Conservation (phyloP, 2,113 vertebrate species). For the Taxidea taxus region DNA sequence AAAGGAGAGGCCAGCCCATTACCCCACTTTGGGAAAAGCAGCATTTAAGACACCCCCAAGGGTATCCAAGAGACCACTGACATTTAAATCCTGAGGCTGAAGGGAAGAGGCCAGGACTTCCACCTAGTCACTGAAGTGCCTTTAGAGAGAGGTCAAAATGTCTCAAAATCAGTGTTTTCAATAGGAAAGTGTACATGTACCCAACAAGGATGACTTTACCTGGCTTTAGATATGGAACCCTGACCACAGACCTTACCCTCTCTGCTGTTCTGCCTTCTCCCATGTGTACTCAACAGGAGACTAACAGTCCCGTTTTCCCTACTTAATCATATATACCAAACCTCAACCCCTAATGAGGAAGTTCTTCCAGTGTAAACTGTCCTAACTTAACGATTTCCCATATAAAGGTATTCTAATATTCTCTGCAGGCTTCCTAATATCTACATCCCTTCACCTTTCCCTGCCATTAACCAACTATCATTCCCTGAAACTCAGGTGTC, state of each 20-base stretch:
- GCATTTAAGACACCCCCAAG: neutral
- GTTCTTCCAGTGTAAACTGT: neutral
- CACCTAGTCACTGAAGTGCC: neutral
- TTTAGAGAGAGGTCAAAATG: conserved; percentile 1
- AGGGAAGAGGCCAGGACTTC: conserved; percentile 1
- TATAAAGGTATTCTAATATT: neutral
- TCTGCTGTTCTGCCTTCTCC: neutral
- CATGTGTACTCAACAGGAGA: neutral
- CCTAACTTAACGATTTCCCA: conserved; percentile 45
- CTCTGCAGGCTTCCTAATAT: neutral
- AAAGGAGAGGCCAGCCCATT: neutral
- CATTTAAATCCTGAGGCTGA: neutral
- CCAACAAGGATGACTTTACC: neutral
- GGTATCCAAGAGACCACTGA: neutral
- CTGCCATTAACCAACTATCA: conserved; percentile 14
- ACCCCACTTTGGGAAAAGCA: neutral
- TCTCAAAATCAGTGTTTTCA: conserved; percentile 22
- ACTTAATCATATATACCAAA: conserved; percentile 20
- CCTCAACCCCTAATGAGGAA: neutral
- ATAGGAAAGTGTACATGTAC: conserved; percentile 7
- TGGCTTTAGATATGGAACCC: neutral
- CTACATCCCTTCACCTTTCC: neutral
- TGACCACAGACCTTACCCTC: neutral
- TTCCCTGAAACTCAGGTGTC: neutral
- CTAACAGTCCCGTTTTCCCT: neutral